Evolutionary conservation across 2,113 vertebrate species (phyloP), one percentile per base, ranked within the genome.

Genomic region (Athene noctua): DNA sequence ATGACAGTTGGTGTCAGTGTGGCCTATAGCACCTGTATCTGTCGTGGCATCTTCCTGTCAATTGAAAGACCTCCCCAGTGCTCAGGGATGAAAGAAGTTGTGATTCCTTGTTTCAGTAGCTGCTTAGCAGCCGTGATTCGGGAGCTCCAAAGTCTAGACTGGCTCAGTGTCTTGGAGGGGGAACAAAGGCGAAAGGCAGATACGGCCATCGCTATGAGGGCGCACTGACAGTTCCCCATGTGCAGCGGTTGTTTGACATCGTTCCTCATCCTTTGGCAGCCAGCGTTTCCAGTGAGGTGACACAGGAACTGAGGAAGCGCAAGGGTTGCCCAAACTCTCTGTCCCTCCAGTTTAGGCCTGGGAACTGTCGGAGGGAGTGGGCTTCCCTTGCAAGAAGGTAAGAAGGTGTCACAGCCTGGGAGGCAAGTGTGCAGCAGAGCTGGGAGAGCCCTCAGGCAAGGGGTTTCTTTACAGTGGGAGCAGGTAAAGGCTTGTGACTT

Each of bases 121-220:
- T 72, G 25, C 51, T 92, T 40, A 32, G 6, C 58, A 57, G 63
- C 23, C 2, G 2, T 71, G 79, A 20, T n/a, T 44, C 7, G 21
- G 36, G 11, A 72, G 29, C 46, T 81, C 29, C 54, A 57, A 47
- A 62, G 20, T 34, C 90, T 18, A 66, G 13, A n/a, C 4, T 40
- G 15, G 14, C 52, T 9, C 25, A 46, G 11, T 36, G 27, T 59
- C 25, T 72, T 29, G 16, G 42, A 54, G 21, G 3, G 12, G 11
- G 19, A 12, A 29, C 34, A 58, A 42, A 62, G 23, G 12, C 0
- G 0, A 67, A 62, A 78, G 38, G 25, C 40, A 17, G 26, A 17
- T 38, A 9, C 4, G 17, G 36, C 17, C 8, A 5, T 11, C 3
- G 1, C 67, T 58, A 1, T 34, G 29, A n/a, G 26, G 12, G 26